Conservation (phyloP, 2,113 vertebrate species). For the Chaetodon auriga region DNA sequence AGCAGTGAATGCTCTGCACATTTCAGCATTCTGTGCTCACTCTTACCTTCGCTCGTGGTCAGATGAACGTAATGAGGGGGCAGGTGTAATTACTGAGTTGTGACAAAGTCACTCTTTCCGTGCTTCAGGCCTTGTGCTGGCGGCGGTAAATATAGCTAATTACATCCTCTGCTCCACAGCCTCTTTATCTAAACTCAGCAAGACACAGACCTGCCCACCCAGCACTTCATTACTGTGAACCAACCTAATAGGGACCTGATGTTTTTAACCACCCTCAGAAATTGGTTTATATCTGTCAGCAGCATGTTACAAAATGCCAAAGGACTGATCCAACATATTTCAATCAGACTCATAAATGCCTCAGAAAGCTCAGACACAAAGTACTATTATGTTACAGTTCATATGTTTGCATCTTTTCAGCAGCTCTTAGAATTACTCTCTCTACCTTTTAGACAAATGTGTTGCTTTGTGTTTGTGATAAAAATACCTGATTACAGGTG, state of each 20-base stretch:
- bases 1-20: slow-evolving; percentile 11
- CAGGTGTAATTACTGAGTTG: slow-evolving; percentile 76
- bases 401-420: too few relatives aligned
- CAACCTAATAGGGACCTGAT: slow-evolving; percentile 66
- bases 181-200: slow-evolving; percentile 84
- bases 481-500: too few relatives aligned
- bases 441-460: too few relatives aligned
- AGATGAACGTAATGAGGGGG: slow-evolving; percentile 45
- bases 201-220: slow-evolving; percentile 79
- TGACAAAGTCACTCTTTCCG: slow-evolving; percentile 69
- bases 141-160: slow-evolving; percentile 82
- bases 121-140: slow-evolving; percentile 59
- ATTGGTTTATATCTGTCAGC: slow-evolving; percentile 71
- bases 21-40: slow-evolving; percentile 25
- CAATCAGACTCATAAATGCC: background rate
- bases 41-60: slow-evolving; percentile 24
- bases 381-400: background rate
- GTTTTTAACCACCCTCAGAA: slow-evolving; percentile 63
- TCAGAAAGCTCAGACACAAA: background rate
- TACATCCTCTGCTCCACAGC: slow-evolving; percentile 79
- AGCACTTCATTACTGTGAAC: slow-evolving; percentile 82
- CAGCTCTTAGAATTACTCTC: too few relatives aligned
- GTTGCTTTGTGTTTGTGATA: too few relatives aligned
- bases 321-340: background rate
- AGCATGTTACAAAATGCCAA: slow-evolving; percentile 50